These are phyloP conservation scores for Tigriopus californicus DNA, from an alignment of 2,888 invertebrate species.

Conservation along the genomic window DNA sequence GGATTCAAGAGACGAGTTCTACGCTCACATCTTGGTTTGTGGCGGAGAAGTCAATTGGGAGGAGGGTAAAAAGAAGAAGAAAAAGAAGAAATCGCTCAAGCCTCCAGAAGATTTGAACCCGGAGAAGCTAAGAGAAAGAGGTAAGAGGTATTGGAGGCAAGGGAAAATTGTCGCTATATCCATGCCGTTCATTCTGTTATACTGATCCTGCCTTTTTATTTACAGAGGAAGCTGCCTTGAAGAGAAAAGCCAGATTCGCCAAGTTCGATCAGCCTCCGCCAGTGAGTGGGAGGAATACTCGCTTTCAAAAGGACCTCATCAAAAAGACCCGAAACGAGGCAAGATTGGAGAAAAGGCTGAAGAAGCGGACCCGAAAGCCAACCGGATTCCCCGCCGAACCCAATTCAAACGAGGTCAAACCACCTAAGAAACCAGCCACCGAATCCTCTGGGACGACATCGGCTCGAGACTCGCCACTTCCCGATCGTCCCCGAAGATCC, in stretches of 20 bases:
- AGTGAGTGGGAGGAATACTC: not conserved
- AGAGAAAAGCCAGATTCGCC: not conserved
- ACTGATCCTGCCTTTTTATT: not conserved
- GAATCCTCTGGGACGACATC: no score
- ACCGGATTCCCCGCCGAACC: no score
- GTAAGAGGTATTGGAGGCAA: no score
- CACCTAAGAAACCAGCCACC: no score
- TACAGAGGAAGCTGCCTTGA: not conserved
- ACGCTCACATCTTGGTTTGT: constrained; percentile 10
- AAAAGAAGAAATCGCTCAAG: not conserved
- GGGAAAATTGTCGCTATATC: no score
- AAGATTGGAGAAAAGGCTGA: not conserved
- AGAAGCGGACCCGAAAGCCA: not conserved
- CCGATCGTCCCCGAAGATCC: no score
- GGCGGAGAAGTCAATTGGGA: constrained; percentile 11
- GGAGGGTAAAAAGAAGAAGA: not conserved
- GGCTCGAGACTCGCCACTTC: no score
- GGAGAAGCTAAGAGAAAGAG: no score
- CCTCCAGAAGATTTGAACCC: no score
- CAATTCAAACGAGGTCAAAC: no score
- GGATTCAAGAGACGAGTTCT: not conserved
- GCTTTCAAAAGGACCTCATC: not conserved
- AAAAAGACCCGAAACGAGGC: not conserved
- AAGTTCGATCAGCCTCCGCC: not conserved
- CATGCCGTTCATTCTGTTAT: no score